A percentile compares a stretch with the other conserved stretches of the same genome.
These are phyloP conservation scores for Nephrotoma flavescens DNA, from an alignment of 2,888 invertebrate species.

Conservation along the genomic window DNA sequence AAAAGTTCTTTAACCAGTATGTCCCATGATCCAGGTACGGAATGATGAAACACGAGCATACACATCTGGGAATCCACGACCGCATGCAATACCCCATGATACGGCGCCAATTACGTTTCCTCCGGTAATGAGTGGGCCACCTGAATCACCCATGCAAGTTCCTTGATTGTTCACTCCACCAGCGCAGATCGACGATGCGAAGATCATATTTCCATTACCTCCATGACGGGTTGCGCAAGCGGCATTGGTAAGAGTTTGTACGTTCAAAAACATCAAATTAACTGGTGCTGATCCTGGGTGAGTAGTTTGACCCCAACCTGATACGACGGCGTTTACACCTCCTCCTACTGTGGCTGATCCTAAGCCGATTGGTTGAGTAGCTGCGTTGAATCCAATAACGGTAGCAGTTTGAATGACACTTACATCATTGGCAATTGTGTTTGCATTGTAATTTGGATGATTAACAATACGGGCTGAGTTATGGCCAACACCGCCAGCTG, in stretches of 20 bases:
- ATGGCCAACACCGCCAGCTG: conserved; percentile 4
- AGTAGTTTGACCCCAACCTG: conserved; percentile 10
- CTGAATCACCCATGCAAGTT: conserved; percentile 26
- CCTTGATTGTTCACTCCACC: conserved; percentile 14
- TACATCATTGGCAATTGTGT: conserved; percentile 8
- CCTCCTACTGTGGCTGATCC: conserved; percentile 7
- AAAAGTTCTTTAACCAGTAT: not conserved
- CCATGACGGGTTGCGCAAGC: conserved; percentile 6
- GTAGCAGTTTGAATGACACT: conserved; percentile 4
- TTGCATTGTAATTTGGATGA: conserved; percentile 9
- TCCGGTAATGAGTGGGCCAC: conserved; percentile 26
- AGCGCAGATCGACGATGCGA: conserved; percentile 28
- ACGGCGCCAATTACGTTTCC: conserved; percentile 27
- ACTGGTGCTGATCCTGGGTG: conserved; percentile 6
- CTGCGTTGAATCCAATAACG: conserved; percentile 1
- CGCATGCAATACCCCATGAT: conserved; percentile 28
- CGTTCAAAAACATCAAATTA: conserved; percentile 3
- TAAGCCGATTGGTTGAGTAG: not conserved
- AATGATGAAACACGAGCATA: conserved; percentile 27
- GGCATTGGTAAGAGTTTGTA: conserved; percentile 8
- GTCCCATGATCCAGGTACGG: conserved; percentile 22
- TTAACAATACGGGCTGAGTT: conserved; percentile 5
- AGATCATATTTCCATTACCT: conserved; percentile 14
- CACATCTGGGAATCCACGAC: conserved; percentile 27
- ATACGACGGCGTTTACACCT: not conserved